Evolutionary conservation across 2,113 vertebrate species (phyloP), one percentile per base, ranked within the genome.

Genomic region (Lota lota): DNA sequence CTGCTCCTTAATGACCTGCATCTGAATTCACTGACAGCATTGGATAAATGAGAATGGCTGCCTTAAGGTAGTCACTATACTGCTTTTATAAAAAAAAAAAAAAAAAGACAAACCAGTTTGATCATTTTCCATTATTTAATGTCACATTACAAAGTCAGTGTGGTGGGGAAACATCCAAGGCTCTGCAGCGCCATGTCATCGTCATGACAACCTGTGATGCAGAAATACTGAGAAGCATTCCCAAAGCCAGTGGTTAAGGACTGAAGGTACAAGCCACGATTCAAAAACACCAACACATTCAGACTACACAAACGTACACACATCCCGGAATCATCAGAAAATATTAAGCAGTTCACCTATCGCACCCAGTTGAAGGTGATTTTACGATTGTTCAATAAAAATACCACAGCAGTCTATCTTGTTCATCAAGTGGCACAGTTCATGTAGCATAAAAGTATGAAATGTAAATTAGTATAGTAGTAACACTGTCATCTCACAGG

Each of bases 171-270:
- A 68, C 68, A 67, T 79, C 77, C 66, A 4, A 74, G 71, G 74
- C 68, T 79, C 68, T 72, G 68, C 84, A 91, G 88, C 89, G 90
- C 89, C 88, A 70, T 75, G 16, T 22, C n/a, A 60, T 21, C 21
- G 21, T 16, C 22, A 22, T 69, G 85, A 85, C 75, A 83, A 71
- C 69, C 75, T 71, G 73, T 62, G 64, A 70, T 66, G 83, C 66
- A 12, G 40, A 69, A 58, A 78, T 66, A 67, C 63, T 51, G 75
- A 80, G 76, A 61, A 16, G 47, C 22, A 14, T 5, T 36, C 47
- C 60, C 5, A 14, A 17, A 5, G 22, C 64, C 62, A 36, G 70
- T 69, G 66, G 40, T 47, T 47, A 47, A 47, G 40, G 40, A 47
- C 40, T n/a, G 69, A 82, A 78, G 88, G 75, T 75, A 80, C 73